Base-by-base conservation (phyloP, 2,113 vertebrate genomes). In the Prionailurus bengalensis region DNA sequence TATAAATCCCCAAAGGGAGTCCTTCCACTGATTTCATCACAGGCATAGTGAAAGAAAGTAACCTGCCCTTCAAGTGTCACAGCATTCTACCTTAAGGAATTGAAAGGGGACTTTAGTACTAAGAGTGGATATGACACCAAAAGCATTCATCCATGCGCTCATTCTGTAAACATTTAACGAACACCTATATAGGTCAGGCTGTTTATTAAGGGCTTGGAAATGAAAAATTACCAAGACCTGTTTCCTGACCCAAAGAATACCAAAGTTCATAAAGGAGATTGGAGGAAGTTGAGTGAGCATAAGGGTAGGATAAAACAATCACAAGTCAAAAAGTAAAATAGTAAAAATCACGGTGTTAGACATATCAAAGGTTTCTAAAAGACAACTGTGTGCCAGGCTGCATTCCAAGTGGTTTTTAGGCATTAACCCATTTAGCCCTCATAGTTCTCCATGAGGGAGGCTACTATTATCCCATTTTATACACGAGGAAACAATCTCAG, bases 111-210 rank as follows among this genome's bases (percentile, higher is more conserved):
- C n/a, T 82, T 87, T 31, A 55, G n/a, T 61, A 70, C 87, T 7
- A 25, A 91, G 4, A 78, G 4, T 13, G 1, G 0, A 80, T 27
- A 21, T 4, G 29, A 71, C 17, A 58, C 13, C 42, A 53, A 33
- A 94, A 89, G 48, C 23, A 80, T 61, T 11, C 16, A n/a, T 12
- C 4, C 25, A 19, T 42, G 73, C 78, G 48, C 70, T 48, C 39
- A 53, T 91, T 86, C 19, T 53, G 19, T 71, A 89, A 93, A 96
- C 10, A 80, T 76, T 86, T 89, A 93, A 39, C 14, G 63, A 42
- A 25, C 2, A 16, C 2, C 15, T 39, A 23, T 31, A 25, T 21
- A 91, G n/a, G 11, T 19, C 25, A 94, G 12, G 7, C 14, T 14
- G 2, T 25, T 83, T 92, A 33, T 21, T 76, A 71, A 92, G 51